Percentiles rank a stretch among this genome's conserved stretches.
Evolutionary conservation across 2,888 invertebrate species (phyloP).

Genomic region (Cynaeus angustus): DNA sequence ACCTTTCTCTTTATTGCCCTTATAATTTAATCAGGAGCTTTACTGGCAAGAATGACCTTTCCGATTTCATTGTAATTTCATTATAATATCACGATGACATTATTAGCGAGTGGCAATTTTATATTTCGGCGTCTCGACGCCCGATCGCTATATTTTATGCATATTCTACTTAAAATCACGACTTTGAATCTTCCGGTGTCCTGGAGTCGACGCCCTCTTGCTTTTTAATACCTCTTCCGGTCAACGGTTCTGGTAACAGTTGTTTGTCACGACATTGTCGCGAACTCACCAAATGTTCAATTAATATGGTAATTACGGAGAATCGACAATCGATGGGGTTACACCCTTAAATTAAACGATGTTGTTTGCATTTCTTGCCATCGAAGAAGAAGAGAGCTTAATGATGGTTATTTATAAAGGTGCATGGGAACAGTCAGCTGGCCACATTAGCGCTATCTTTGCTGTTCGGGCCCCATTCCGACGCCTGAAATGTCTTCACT

Average conservation of each 20-base stretch:
- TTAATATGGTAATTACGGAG: conserved; percentile 43
- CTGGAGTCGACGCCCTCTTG: conserved; percentile 45
- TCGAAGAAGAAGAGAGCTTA: conserved; percentile 54
- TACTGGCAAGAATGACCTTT: conserved; percentile 67
- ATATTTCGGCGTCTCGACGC: conserved; percentile 12
- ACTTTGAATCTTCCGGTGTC: conserved; percentile 49
- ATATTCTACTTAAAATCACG: conserved; percentile 33
- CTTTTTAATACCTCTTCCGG: conserved; percentile 49
- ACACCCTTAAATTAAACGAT: neutral
- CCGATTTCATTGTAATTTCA: conserved; percentile 64
- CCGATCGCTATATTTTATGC: conserved; percentile 28
- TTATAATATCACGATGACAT: conserved; percentile 69
- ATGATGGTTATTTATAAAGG: conserved; percentile 70
- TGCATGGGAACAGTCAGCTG: conserved; percentile 68
- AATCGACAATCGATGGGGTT: conserved; percentile 37
- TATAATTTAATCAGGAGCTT: conserved; percentile 69
- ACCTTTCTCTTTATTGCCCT: conserved; percentile 69
- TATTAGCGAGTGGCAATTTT: conserved; percentile 49
- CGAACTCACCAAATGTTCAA: conserved; percentile 40
- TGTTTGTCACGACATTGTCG: conserved; percentile 41
- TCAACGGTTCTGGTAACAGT: conserved; percentile 42
- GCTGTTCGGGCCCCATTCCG: conserved; percentile 61
- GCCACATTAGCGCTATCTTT: conserved; percentile 68
- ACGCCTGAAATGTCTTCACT: conserved; percentile 63
- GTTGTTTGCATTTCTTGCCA: neutral